A percentile compares a stretch with the other conserved stretches of the same genome.
Conservation (phyloP, 2,113 vertebrate species). For the Prietella phreatophila region DNA sequence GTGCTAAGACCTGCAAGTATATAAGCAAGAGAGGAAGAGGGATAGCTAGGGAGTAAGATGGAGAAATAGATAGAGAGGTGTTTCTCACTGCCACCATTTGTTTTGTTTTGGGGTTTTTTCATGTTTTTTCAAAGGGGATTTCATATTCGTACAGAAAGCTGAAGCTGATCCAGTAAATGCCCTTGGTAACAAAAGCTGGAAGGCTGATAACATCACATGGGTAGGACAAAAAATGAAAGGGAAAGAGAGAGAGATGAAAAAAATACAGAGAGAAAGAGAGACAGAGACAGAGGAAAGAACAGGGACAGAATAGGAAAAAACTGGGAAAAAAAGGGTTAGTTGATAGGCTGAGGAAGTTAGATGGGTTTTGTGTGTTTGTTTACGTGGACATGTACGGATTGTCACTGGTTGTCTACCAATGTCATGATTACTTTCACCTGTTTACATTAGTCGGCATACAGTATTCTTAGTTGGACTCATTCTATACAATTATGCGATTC, state of each 20-base stretch:
- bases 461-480: too few species aligned
- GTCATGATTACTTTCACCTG: neutral
- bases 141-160: slow-evolving; percentile 48
- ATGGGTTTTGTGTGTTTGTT: neutral
- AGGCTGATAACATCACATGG: slow-evolving; percentile 21
- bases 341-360: neutral
- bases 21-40: neutral
- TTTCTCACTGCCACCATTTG: slow-evolving; percentile 25
- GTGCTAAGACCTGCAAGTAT: slow-evolving; percentile 30
- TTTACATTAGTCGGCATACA: neutral
- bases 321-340: neutral
- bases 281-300: neutral
- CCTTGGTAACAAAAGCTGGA: slow-evolving; percentile 64
- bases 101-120: neutral
- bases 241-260: neutral
- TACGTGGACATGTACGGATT: neutral
- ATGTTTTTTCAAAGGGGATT: slow-evolving; percentile 25
- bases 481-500: too few species aligned
- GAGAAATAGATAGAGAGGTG: neutral
- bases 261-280: too few species aligned
- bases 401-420: neutral
- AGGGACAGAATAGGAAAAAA: neutral
- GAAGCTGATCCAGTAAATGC: slow-evolving; percentile 56
- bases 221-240: neutral
- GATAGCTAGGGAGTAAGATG: neutral